Conservation (phyloP, 1,140 invertebrate genomes). For the Bombyx mori region DNA sequence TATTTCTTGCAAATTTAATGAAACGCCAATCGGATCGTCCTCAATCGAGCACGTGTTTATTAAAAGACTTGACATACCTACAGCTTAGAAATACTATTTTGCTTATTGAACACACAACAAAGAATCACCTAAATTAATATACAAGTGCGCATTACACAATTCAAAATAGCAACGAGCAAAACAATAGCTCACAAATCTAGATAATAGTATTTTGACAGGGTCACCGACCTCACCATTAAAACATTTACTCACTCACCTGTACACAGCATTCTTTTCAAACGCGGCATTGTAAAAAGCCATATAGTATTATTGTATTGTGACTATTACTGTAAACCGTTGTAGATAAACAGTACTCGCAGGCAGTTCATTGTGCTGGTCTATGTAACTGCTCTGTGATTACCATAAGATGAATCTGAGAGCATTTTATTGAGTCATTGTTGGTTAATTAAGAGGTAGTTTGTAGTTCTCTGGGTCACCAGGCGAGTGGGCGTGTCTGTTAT, state of each 20-base stretch:
- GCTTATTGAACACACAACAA: too few relatives aligned
- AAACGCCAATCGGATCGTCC: too few relatives aligned
- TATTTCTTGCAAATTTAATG: too few relatives aligned
- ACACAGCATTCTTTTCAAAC: conserved; percentile 48
- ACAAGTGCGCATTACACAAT: background rate
- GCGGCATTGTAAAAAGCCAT: conserved; percentile 44
- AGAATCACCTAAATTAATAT: background rate
- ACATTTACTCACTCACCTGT: conserved; percentile 40
- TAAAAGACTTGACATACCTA: too few relatives aligned
- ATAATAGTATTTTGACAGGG: conserved; percentile 13
- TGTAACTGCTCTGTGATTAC: conserved; percentile 3
- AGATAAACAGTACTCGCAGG: background rate
- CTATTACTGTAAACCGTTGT: too few relatives aligned
- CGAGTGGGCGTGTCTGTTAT: conserved; percentile 38
- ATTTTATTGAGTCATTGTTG: conserved; percentile 52
- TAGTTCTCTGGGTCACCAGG: conserved; percentile 46
- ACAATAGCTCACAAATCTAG: conserved; percentile 3
- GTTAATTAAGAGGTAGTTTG: conserved; percentile 54
- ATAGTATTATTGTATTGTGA: conserved; percentile 21
- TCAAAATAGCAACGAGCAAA: background rate
- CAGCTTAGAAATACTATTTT: too few relatives aligned
- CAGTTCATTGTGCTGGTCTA: conserved; percentile 6
- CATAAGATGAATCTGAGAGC: conserved; percentile 42
- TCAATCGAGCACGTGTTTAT: too few relatives aligned
- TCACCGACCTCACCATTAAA: conserved; percentile 41